Evolutionary conservation across 2,113 vertebrate species (phyloP).

Genomic region (Stictonetta naevosa): DNA sequence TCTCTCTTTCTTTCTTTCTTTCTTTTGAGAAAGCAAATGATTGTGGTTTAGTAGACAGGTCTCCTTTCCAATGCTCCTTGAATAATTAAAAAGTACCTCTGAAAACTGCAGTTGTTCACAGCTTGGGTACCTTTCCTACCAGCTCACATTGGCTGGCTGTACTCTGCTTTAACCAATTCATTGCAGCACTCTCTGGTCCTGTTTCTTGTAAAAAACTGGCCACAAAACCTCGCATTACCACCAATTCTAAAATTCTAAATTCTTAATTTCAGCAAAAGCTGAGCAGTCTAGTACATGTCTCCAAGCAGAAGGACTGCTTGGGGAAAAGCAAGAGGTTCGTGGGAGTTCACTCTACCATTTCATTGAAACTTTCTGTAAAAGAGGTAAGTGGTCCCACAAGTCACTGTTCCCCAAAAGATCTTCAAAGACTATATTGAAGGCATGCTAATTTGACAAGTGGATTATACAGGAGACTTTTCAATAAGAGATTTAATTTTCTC

Average conservation of each 20-base stretch:
- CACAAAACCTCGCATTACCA: fast-evolving
- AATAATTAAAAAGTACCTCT: fast-evolving
- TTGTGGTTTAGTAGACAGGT: neutral
- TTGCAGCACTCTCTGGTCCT: fast-evolving
- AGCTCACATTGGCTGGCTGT: neutral
- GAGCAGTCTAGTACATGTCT: neutral
- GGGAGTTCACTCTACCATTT: no score
- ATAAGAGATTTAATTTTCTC: neutral
- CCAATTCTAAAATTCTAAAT: fast-evolving
- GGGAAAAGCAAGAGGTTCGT: fast-evolving
- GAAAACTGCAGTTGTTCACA: neutral
- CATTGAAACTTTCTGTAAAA: no score
- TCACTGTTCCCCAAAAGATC: neutral
- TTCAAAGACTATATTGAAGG: neutral
- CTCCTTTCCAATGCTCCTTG: neutral
- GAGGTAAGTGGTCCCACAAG: neutral
- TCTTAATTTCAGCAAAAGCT: fast-evolving
- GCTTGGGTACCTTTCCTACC: neutral
- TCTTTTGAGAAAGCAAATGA: neutral
- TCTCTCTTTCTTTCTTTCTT: neutral
- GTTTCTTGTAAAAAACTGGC: fast-evolving
- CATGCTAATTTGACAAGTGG: neutral
- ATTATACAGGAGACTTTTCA: neutral
- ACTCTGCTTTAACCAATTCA: neutral
- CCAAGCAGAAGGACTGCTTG: neutral